Evolutionary conservation across 2,113 vertebrate species (phyloP).

Genomic region (Semnopithecus entellus): DNA sequence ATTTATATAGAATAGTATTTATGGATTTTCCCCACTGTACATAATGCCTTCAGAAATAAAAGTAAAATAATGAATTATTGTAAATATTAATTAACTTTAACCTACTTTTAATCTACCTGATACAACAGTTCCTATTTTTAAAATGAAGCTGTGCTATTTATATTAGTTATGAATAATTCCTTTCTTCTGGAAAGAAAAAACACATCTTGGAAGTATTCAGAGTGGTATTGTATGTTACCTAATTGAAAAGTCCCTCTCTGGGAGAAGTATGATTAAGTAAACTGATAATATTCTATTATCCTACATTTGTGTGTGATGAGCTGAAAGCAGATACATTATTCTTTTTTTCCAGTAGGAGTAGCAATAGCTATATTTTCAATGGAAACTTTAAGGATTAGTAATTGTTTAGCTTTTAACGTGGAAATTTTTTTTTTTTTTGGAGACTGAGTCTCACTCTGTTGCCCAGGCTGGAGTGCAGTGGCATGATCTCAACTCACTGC

Average conservation of each 20-base stretch:
- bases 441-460: too few relatives aligned
- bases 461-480: too few relatives aligned
- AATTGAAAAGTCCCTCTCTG: slow-evolving; percentile 21
- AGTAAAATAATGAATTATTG: slow-evolving; percentile 34
- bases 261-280: neutral
- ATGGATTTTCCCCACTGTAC: neutral
- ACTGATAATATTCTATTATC: neutral
- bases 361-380: slow-evolving; percentile 11
- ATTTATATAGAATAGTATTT: neutral
- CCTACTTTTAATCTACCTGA: neutral
- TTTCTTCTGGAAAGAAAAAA: slow-evolving; percentile 18
- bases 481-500: too few relatives aligned
- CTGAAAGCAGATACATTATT: neutral
- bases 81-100: slow-evolving; percentile 15
- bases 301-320: slow-evolving; percentile 8
- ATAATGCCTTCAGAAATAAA: neutral
- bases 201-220: neutral
- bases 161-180: slow-evolving; percentile 19
- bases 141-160: slow-evolving; percentile 31
- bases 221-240: neutral
- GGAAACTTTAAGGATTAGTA: neutral
- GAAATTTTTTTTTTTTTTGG: neutral
- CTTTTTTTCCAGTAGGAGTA: neutral
- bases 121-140: slow-evolving; percentile 21
- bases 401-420: neutral